Base-by-base conservation (phyloP, 1,140 invertebrate species). In the Bombus pascuorum region DNA sequence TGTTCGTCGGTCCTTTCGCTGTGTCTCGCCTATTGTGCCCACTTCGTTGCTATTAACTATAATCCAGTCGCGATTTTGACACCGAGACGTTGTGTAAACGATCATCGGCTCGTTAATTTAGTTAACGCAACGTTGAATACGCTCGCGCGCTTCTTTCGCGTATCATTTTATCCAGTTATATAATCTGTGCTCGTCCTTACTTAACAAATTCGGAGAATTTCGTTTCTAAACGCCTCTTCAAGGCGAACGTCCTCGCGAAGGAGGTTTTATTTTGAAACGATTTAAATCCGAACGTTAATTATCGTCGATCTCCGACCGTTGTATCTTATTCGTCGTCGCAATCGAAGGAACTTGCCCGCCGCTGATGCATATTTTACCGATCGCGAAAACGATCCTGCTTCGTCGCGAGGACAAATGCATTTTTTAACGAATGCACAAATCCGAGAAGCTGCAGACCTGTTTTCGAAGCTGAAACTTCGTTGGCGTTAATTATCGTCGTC, bases 41-140 rank as follows among this genome's bases (percentile, higher is more conserved):
- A 5, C 39, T 70, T 68, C 66, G 65, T 80, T 70, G 39, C 32
- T 70, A 80, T 53, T 62, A 62, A 62, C n/a, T 62, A 62, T 5
- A 62, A 62, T 62, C 59, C 12, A 28, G 25, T 6, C 34, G 44
- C 44, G 42, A 47, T 79, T 47, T 62, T 39, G 57, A 65, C 57
- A n/a, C 10, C 57, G 28, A 1, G 15, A n/a, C 32, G 42, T 68
- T 70, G 37, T 53, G 66, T 44, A 80, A 80, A 80, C 28, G 42
- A 37, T 6, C 32, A 37, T 18, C 34, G 32, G 10, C 15, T 25
- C 42, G 59, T 79, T 79, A 25, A 34, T 0, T 25, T 10, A 15
- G n/a, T 39, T 53, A 22, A 53, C 18, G 47, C 47, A 53, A 53
- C 47, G 47, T 53, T 53, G 47, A 53, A 22, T 53, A 18, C 47